A percentile compares a stretch with the other conserved stretches of the same genome.
These are phyloP conservation scores for Gobionotothen gibberifrons DNA, from an alignment of 2,797 vertebrate genomes.

Conservation along the genomic window DNA sequence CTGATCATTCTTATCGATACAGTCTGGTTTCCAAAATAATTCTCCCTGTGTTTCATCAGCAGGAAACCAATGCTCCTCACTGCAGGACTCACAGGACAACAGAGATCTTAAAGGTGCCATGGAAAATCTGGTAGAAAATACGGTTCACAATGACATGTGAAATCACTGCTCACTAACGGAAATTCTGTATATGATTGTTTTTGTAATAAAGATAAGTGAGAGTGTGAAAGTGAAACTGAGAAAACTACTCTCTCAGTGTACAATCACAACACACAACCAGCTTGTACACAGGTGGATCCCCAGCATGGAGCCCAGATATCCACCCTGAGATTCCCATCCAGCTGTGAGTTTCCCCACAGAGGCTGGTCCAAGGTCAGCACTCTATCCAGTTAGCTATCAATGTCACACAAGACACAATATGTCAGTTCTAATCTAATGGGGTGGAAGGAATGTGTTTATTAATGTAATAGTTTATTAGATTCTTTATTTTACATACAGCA, in stretches of 20 bases:
- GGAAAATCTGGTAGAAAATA: not conserved
- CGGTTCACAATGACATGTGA: not conserved
- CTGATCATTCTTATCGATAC: not conserved
- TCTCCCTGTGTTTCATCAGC: slow-evolving; percentile 10
- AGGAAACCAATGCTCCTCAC: slow-evolving; percentile 29
- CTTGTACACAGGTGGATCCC: not conserved
- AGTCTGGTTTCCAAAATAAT: slow-evolving; percentile 1
- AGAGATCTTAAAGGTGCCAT: not conserved
- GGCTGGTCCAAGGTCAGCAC: slow-evolving; percentile 8
- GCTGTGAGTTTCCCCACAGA: not conserved
- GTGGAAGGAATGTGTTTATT: too few relatives aligned
- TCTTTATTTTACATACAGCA: not conserved
- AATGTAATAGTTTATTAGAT: not conserved
- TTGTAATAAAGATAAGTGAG: not conserved
- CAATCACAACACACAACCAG: slow-evolving; percentile 2
- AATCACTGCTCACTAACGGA: not conserved
- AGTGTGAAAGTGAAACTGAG: slow-evolving; percentile 2
- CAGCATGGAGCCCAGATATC: not conserved
- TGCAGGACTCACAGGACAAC: slow-evolving; percentile 5
- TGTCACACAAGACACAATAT: not conserved
- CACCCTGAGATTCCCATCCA: not conserved
- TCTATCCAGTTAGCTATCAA: slow-evolving; percentile 1
- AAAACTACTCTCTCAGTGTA: not conserved
- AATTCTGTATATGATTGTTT: not conserved
- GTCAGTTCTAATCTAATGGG: not conserved